phyloP scores from a whole-genome alignment of 2,113 vertebrate genomes.

The Theristicus caerulescens region DNA sequence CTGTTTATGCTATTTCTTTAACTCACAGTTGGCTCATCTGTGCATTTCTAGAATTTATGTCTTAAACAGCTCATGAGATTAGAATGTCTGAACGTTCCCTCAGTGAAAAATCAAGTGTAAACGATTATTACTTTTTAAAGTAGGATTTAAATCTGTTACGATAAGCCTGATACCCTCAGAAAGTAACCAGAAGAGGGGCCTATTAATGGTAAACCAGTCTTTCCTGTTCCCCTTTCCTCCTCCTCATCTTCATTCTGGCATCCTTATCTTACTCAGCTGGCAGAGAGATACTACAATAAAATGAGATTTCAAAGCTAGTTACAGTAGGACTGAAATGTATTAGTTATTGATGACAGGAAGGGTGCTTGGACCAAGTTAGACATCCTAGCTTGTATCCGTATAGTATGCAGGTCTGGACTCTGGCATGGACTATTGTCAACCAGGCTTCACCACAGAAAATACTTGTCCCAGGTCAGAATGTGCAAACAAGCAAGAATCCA shows the following conservation, averaged over 20 bases:
- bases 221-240: neutral
- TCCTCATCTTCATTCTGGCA: neutral
- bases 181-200: neutral
- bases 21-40: neutral
- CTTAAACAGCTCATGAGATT: neutral
- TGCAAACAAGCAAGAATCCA: neutral
- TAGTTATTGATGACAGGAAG: neutral
- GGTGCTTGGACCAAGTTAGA: neutral
- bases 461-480: neutral
- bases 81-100: neutral
- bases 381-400: neutral
- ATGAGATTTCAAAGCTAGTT: neutral
- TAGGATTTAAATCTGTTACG: neutral
- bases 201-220: neutral
- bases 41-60: neutral
- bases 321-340: neutral
- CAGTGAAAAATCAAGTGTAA: conserved; percentile 5
- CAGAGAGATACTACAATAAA: neutral
- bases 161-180: neutral
- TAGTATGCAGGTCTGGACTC: neutral
- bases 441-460: neutral
- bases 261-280: neutral
- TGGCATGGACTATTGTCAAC: rapidly evolving
- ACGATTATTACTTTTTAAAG: neutral
- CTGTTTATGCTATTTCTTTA: neutral